Evolutionary conservation across 2,113 vertebrate genomes (phyloP).

Genomic region (Cercopithecus mona): DNA sequence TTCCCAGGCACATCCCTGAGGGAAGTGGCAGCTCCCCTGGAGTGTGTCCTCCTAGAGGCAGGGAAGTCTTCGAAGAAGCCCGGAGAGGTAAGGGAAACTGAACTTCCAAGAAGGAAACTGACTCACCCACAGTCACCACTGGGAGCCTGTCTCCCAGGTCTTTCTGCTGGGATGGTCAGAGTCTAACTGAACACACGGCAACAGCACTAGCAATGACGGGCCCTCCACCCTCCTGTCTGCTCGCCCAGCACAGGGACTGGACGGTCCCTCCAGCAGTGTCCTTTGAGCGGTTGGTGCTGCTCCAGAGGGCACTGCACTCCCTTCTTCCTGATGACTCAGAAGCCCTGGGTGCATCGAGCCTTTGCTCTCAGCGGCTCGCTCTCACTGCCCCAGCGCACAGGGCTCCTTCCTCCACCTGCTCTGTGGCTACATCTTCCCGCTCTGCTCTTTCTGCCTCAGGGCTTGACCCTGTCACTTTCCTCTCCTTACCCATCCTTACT

Average conservation of each 20-base stretch:
- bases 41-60: no score
- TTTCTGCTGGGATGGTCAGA: accelerated
- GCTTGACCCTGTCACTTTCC: no score
- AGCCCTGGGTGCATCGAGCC: accelerated
- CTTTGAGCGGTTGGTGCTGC: accelerated
- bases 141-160: neutral
- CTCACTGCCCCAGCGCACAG: accelerated
- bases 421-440: neutral
- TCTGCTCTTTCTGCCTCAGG: neutral
- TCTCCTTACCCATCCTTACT: neutral
- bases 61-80: no score
- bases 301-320: no score
- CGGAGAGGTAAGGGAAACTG: no score
- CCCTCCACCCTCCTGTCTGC: accelerated
- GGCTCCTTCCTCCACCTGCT: neutral
- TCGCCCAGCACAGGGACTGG: accelerated
- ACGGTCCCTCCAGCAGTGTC: no score
- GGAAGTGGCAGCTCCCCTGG: no score
- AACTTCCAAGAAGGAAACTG: neutral
- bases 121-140: neutral
- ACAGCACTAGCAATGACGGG: accelerated
- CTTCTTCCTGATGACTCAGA: accelerated
- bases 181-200: accelerated
- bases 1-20: neutral
- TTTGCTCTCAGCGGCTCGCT: accelerated